A percentile compares a stretch with the other conserved stretches of the same genome.
Evolutionary conservation across 2,888 invertebrate genomes (phyloP).

Genomic region (Ferdinandea cuprea): DNA sequence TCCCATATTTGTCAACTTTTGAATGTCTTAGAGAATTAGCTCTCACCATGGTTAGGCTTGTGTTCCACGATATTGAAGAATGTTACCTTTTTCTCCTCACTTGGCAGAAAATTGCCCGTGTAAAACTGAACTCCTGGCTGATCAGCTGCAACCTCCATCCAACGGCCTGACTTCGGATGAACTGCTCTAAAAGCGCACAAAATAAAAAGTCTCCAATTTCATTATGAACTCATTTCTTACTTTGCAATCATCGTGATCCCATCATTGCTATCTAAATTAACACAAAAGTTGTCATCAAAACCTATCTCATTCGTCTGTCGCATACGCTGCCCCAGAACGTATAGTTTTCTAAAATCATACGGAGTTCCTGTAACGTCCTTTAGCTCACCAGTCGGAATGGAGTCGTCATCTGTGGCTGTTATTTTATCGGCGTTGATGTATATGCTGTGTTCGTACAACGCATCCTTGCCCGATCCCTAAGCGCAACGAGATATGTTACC

Average conservation of each 20-base stretch:
- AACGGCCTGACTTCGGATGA: slow-evolving; percentile 89
- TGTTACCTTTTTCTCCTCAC: slow-evolving; percentile 83
- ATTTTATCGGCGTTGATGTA: slow-evolving; percentile 90
- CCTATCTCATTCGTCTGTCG: slow-evolving; percentile 88
- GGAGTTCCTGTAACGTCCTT: slow-evolving; percentile 87
- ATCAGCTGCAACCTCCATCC: slow-evolving; percentile 91
- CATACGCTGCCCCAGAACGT: slow-evolving; percentile 87
- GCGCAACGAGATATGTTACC: slow-evolving; percentile 21
- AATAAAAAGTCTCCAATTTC: neutral
- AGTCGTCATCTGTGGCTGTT: slow-evolving; percentile 88
- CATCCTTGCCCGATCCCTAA: slow-evolving; percentile 86
- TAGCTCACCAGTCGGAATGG: slow-evolving; percentile 89
- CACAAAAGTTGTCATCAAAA: slow-evolving; percentile 92
- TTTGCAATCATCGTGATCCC: slow-evolving; percentile 85
- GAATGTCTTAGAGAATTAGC: neutral
- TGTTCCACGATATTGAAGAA: too few relatives aligned
- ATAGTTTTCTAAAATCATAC: slow-evolving; percentile 89
- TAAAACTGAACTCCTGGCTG: slow-evolving; percentile 97
- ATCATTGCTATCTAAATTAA: slow-evolving; percentile 82
- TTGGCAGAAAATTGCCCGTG: slow-evolving; percentile 90
- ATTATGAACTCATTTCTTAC: slow-evolving; percentile 79
- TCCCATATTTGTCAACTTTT: neutral
- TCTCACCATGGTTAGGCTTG: too few relatives aligned
- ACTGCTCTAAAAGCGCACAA: slow-evolving; percentile 83
- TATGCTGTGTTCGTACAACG: slow-evolving; percentile 88